Evolutionary conservation across 2,113 vertebrate genomes (phyloP), one percentile per base, ranked within the genome.

Genomic region (Xiphias gladius): DNA sequence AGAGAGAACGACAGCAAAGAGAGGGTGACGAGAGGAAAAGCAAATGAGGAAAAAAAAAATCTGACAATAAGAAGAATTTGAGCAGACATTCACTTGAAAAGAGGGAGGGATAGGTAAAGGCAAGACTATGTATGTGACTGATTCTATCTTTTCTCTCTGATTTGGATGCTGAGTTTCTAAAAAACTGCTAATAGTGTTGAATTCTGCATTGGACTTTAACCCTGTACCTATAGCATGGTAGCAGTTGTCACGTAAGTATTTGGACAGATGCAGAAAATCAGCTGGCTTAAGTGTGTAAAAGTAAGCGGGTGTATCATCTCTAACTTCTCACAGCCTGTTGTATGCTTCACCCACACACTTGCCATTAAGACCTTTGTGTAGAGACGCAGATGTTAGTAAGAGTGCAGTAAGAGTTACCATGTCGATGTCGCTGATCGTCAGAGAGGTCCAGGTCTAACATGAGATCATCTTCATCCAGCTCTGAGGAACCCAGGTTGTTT

Each of bases 391-490:
- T 74, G 24, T 71, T n/a, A 12, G 32, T 35, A 6, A 35, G 32
- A 39, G 9, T 26, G 22, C 30, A 28, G 26, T 43, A 66, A 20
- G 22, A 54, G 1, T 94, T 96, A 99, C 98, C 97, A 17, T 97
- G 96, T 57, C 69, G 95, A 86, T 94, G 96, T 26, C 96, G 96
- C 55, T 98, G 97, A 66, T 99, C 98, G 77, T 99, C 98, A 48
- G 97, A 95, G 84, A 98, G 96, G 87, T 99, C 98, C 86, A 99
- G 92, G 88, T 99, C 98, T 86, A 99, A 94, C 98, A 99, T 99
- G 24, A 99, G 93, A 87, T 99, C 98, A 87, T 99, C 98, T 89
- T 99, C 98, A 92, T 99, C 98, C 81, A 99, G 89, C 89, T 99
- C 98, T 80, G 97, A 99, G 50, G 98, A 99, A 41, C 98, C 98